Evolutionary conservation across 2,888 invertebrate genomes (phyloP), one percentile per base, ranked within the genome.

Genomic region (Eurytoma adleriae): DNA sequence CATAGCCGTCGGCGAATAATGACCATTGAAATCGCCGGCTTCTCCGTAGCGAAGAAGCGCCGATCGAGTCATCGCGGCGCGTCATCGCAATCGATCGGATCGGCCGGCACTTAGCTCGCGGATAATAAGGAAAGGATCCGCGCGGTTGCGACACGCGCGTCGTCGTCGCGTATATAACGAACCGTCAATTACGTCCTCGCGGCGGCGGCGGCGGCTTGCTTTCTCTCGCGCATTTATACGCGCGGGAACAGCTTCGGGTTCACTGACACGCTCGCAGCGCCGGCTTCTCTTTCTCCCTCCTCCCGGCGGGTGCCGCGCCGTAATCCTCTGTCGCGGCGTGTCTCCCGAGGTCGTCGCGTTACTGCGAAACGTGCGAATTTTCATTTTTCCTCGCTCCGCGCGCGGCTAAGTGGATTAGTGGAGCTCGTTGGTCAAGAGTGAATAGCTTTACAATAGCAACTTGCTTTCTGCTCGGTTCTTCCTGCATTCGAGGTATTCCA

Each of bases 191-290:
- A 87, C 86, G 86, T 83, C 84, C 86, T 85, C 86, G 86, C 85
- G 24, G 24, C 87, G 85, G 83, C 87, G 85, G 83, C 86, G 76
- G 72, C 78, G 80, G 76, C 83, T 81, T 87, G 88, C 89, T 90
- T 90, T 90, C 90, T 90, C 87, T 87, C 64, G 64, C 40, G 64
- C 20, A 59, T 59, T 3, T 61, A 14, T 61, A 27, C 24, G 27
- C 14, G 20, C 86, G 88, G 86, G 83, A 89, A 89, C 89, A 89
- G 89, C 89, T 89, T 89, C 85, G 86, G 86, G 88, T 88, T 87
- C 87, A 86, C 86, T 84, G 86, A 86, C 85, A 84, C 85, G 83
- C 73, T 81, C 73, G 69, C 24, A 24, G 24, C 40, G 40, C 40
- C 20, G 16, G n/a, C 0, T 69, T 27, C n/a, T 24, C 12, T 66